Percentiles rank a stretch among this genome's conserved stretches.
Conservation (phyloP, 2,113 vertebrate genomes). For the Solenodon paradoxus region DNA sequence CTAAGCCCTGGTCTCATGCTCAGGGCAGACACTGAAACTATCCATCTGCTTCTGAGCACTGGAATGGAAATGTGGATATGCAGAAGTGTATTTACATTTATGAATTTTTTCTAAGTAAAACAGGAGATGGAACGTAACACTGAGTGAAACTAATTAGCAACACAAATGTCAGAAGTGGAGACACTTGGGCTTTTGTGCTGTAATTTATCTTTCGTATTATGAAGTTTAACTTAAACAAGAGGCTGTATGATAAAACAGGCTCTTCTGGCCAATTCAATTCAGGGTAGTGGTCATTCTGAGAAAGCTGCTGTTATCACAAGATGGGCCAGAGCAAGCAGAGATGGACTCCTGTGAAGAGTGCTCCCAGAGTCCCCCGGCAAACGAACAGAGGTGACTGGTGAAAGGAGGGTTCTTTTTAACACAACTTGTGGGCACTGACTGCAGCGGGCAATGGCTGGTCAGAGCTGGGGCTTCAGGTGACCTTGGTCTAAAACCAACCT, state of each 20-base stretch:
- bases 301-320: neutral
- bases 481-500: neutral
- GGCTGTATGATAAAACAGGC: neutral
- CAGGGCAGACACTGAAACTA: neutral
- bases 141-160: slow-evolving; percentile 21
- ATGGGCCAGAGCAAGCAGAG: neutral
- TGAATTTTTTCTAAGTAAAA: neutral
- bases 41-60: neutral
- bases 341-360: neutral
- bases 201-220: slow-evolving; percentile 13
- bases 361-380: neutral
- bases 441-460: too few relatives aligned
- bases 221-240: slow-evolving; percentile 35
- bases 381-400: neutral
- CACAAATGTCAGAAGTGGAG: slow-evolving; percentile 42
- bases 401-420: neutral
- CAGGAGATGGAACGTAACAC: slow-evolving; percentile 11
- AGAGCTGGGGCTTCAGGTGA: neutral
- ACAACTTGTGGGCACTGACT: fast-evolving
- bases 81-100: slow-evolving; percentile 25
- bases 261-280: neutral
- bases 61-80: neutral
- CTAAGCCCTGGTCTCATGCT: neutral
- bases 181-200: neutral
- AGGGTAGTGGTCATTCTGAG: neutral